Evolutionary conservation across 2,113 vertebrate genomes (phyloP).

Genomic region (Notothenia coriiceps): DNA sequence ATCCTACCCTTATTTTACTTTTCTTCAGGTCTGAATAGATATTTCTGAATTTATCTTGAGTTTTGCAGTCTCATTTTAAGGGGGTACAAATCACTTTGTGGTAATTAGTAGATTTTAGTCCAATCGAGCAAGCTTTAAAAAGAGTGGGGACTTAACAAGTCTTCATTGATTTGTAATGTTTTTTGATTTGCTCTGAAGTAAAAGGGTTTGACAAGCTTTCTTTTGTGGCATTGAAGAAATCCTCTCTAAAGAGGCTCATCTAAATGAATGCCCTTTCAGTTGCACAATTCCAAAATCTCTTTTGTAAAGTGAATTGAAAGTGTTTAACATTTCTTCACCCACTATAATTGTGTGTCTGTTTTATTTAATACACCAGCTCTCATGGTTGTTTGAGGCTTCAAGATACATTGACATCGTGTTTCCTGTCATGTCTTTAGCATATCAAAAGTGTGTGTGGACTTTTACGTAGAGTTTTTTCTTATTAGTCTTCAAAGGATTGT

Average conservation of each 20-base stretch:
- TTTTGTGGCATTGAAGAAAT: not conserved
- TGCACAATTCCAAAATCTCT: not conserved
- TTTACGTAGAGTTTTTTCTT: conserved; percentile 17
- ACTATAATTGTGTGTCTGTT: not conserved
- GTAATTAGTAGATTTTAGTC: not conserved
- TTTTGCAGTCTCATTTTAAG: not conserved
- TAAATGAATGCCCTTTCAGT: not conserved
- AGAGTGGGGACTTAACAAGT: not conserved
- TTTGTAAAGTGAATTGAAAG: not conserved
- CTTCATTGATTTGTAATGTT: not conserved
- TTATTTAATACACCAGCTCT: not conserved
- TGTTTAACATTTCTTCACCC: not conserved
- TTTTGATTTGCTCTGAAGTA: not conserved
- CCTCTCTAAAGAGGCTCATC: not conserved
- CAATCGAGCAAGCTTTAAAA: not conserved
- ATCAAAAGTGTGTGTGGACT: conserved; percentile 13
- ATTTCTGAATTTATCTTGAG: not conserved
- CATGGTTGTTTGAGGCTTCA: not conserved
- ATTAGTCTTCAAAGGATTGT: conserved; percentile 35
- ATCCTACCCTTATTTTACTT: not conserved
- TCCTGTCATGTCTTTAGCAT: conserved; percentile 19
- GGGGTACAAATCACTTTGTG: too few species aligned
- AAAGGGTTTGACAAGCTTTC: not conserved
- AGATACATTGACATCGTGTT: not conserved
- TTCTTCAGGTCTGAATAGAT: not conserved